Evolutionary conservation across 1,140 invertebrate genomes (phyloP), one percentile per base, ranked within the genome.

Genomic region (Tenebrio molitor): DNA sequence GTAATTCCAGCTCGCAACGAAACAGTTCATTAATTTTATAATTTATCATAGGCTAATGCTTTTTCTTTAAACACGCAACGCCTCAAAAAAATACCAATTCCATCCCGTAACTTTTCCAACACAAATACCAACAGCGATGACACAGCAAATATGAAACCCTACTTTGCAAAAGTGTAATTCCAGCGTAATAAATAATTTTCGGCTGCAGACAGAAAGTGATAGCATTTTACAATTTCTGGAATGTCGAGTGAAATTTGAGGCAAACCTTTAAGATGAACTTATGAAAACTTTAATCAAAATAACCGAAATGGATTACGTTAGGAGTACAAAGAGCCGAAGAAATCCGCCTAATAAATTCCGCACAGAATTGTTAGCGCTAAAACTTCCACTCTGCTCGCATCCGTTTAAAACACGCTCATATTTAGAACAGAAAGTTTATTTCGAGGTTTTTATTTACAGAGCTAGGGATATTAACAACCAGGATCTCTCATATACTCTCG

Each of bases 11-110:
- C 15, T 21, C 64, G 21, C 34, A 23, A 29, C 36, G 42, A 66
- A 66, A 25, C 64, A 66, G 64, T 66, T 66, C 64, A 66, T 66
- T 66, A 66, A 42, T 66, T 66, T 66, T 44, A 66, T 66, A 66
- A 66, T 66, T 66, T 66, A 66, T 66, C 64, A 66, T 66, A 66
- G 19, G 64, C 64, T 66, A 66, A 66, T 66, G 64, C 42, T 42
- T 44, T 66, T 66, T 66, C 34, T 66, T 66, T 41, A 66, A 66
- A 66, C 64, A 66, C 64, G 64, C 64, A 66, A 66, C 64, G 16
- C 19, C 33, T 25, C 19, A 41, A 66, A 66, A 65, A 66, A 62
- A 14, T 8, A 50, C 29, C 17, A 8, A 21, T 23, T 36, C 33
- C 16, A 21, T n/a, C 6, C n/a, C 14, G n/a, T 19, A 66, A 41